Conservation (phyloP, 2,888 invertebrate genomes). For the Operophtera brumata region DNA sequence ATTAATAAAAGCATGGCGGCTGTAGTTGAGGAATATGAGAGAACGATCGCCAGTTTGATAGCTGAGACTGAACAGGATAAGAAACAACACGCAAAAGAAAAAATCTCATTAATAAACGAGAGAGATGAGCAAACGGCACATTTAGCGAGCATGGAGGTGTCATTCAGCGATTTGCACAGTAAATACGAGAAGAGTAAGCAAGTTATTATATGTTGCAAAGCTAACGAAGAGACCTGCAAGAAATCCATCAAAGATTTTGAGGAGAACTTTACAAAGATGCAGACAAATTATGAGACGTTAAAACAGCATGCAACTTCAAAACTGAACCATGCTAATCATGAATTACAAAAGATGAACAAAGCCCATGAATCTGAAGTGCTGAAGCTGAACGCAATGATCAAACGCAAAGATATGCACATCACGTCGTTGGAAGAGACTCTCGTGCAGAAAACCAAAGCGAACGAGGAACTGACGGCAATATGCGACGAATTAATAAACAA, state of each 20-base stretch:
- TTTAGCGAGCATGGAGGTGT: slow-evolving; percentile 82
- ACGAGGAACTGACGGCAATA: slow-evolving; percentile 92
- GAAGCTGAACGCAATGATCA: slow-evolving; percentile 91
- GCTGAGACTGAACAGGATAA: slow-evolving; percentile 86
- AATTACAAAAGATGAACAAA: slow-evolving; percentile 87
- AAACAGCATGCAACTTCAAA: slow-evolving; percentile 94
- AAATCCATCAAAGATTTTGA: slow-evolving; percentile 85
- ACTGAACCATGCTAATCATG: slow-evolving; percentile 87
- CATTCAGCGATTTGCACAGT: slow-evolving; percentile 83
- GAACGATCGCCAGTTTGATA: slow-evolving; percentile 87
- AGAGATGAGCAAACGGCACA: slow-evolving; percentile 83
- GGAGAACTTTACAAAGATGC: slow-evolving; percentile 85
- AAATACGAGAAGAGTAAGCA: slow-evolving; percentile 85
- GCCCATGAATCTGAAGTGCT: slow-evolving; percentile 90
- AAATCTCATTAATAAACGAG: slow-evolving; percentile 76
- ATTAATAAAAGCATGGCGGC: slow-evolving; percentile 81
- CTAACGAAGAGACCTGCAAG: slow-evolving; percentile 84
- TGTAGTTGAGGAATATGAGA: slow-evolving; percentile 89
- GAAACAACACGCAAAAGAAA: slow-evolving; percentile 78
- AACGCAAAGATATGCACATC: slow-evolving; percentile 92
- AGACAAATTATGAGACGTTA: slow-evolving; percentile 91
- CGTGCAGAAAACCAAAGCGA: slow-evolving; percentile 93
- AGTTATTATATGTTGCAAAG: slow-evolving; percentile 76
- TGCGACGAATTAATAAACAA: slow-evolving; percentile 94
- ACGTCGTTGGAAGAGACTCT: slow-evolving; percentile 90